Evolutionary conservation across 2,113 vertebrate genomes (phyloP).

Genomic region (Varanus komodoensis): DNA sequence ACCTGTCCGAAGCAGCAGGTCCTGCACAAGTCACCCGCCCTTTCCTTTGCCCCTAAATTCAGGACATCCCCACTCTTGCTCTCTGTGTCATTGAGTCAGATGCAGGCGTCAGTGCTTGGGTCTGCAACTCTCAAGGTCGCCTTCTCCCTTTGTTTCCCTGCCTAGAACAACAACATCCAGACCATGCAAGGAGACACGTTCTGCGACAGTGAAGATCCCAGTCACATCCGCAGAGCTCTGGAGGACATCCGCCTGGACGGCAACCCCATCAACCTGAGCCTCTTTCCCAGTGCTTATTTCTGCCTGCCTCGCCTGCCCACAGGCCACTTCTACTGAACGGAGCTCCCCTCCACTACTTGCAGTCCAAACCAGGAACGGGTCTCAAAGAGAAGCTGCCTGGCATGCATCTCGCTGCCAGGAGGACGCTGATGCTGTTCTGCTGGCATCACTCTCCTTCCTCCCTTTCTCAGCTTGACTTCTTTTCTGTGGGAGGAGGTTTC

Average conservation of each 20-base stretch:
- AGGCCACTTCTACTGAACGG: slow-evolving; percentile 69
- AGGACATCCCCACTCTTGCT: background rate
- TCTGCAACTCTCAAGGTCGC: background rate
- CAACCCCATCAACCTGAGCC: slow-evolving; percentile 84
- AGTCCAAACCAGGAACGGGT: background rate
- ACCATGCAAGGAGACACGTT: slow-evolving; percentile 79
- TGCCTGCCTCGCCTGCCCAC: slow-evolving; percentile 85
- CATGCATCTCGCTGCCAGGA: background rate
- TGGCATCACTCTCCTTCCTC: background rate
- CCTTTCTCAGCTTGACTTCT: accelerated
- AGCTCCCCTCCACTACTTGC: background rate
- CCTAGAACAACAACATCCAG: slow-evolving; percentile 85
- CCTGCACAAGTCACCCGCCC: background rate
- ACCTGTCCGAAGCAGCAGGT: background rate
- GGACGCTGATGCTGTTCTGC: background rate
- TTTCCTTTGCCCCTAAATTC: background rate
- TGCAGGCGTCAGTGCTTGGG: background rate
- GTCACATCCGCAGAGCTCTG: slow-evolving; percentile 72
- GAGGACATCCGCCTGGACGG: slow-evolving; percentile 86
- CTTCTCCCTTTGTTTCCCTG: background rate
- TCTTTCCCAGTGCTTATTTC: slow-evolving; percentile 77
- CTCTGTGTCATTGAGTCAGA: background rate
- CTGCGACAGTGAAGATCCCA: slow-evolving; percentile 75
- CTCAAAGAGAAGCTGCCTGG: background rate
- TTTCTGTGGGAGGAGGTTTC: background rate